Base-by-base conservation (phyloP, 2,113 vertebrate genomes). In the Philantomba maxwellii region DNA sequence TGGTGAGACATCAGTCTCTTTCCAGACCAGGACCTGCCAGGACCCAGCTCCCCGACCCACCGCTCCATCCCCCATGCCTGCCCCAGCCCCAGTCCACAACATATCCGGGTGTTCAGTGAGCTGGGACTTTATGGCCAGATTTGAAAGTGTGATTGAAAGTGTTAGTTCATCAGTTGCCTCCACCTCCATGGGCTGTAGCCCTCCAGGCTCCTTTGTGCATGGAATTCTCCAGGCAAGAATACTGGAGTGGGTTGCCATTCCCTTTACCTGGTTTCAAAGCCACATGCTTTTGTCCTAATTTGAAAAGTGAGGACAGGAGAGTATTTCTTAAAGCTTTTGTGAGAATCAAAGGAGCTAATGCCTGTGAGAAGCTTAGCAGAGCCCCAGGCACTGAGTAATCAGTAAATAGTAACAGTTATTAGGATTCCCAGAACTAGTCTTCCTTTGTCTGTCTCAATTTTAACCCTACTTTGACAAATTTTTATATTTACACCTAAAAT, bases 41-140 rank as follows among this genome's bases (percentile, higher is more conserved):
- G 6, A 66, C 4, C 60, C 70, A 70, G 25, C 26, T 28, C 49
- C 7, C 43, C 45, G 2, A 23, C 66, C 10, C 10, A 70, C 28
- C 15, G 16, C 10, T 9, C 12, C 1, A 26, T 11, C 6, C 17
- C 17, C 21, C 7, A 15, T 0, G 2, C 30, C n/a, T 26, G 17
- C 28, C 4, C 57, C 64, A 86, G 36, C 43, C 7, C 82, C n/a
- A 39, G 0, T 55, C 36, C 73, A 6, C 17, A 6, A 21, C 30
- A 4, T 43, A 53, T 16, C 17, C 6, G 33, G 75, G 8, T 66
- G 30, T 30, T 30, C 30, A 30, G 13, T 36, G 25, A 84, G 36
- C 49, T 73, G 45, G 39, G 75, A 73, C 2, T 9, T 1, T 33
- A 39, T 13, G 6, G 33, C 57, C 92, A 91, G 33, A 83, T 23